Percentiles rank a stretch among this genome's conserved stretches.
Conservation (phyloP, 2,113 vertebrate genomes). For the Podarcis cretensis region DNA sequence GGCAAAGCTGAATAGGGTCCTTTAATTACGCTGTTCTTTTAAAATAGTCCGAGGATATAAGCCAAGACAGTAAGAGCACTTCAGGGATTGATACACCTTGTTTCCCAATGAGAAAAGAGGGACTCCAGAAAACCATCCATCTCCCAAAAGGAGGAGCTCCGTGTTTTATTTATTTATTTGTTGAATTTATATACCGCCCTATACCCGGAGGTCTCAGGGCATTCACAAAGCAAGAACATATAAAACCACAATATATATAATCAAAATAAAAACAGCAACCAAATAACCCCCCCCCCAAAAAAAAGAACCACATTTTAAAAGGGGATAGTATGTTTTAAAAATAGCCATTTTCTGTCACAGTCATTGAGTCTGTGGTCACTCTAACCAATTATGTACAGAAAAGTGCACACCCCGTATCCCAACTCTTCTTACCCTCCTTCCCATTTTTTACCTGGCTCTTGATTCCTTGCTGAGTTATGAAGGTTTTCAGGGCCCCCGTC, state of each 20-base stretch:
- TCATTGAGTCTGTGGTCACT: not conserved
- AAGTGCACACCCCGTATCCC: not conserved
- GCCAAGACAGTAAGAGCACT: not conserved
- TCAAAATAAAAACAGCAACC: too few species aligned
- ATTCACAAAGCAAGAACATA: too few species aligned
- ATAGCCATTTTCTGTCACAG: not conserved
- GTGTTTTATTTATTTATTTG: too few species aligned
- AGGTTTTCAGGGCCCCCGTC: conserved; percentile 98
- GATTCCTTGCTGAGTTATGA: conserved; percentile 99
- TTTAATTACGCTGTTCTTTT: not conserved
- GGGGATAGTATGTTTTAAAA: not conserved
- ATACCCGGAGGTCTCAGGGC: too few species aligned
- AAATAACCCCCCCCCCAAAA: too few species aligned
- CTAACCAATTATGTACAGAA: not conserved
- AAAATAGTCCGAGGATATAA: not conserved
- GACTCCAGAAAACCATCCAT: not conserved
- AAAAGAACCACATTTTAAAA: too few species aligned
- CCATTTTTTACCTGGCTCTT: conserved; percentile 91
- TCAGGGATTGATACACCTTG: not conserved
- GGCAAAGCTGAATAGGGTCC: not conserved
- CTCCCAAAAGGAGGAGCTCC: not conserved
- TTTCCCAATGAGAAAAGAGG: not conserved
- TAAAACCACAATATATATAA: too few species aligned
- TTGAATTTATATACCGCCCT: too few species aligned
- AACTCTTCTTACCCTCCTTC: not conserved